These are phyloP conservation scores for Notamacropus eugenii DNA, from an alignment of 2,797 vertebrate genomes.

Conservation along the genomic window DNA sequence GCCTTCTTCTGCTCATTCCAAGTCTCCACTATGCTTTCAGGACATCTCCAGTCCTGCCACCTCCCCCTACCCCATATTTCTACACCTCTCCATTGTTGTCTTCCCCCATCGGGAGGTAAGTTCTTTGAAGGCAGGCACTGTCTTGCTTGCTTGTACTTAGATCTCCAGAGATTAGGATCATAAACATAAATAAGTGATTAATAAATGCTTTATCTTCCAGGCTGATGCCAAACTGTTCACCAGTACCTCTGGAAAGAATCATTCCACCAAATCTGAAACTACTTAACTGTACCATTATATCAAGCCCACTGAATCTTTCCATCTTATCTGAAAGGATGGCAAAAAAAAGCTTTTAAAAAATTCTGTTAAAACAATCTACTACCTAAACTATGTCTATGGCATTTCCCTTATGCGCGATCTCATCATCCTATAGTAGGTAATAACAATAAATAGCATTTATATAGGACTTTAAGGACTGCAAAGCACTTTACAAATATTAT, in stretches of 20 bases:
- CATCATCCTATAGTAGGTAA: neutral
- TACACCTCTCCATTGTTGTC: rapidly evolving
- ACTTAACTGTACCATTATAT: neutral
- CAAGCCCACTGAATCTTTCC: neutral
- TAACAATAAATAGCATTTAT: no score
- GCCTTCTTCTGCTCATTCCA: neutral
- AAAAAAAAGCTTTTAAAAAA: neutral
- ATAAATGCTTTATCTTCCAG: neutral
- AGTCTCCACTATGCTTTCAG: neutral
- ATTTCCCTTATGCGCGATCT: neutral
- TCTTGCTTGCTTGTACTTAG: neutral
- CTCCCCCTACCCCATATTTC: no score
- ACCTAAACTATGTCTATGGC: neutral
- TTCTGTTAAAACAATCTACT: neutral
- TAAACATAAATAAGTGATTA: neutral
- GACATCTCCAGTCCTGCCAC: neutral
- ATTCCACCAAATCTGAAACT: neutral
- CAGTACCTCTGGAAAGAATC: neutral
- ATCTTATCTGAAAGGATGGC: neutral
- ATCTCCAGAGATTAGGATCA: neutral
- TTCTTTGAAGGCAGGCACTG: neutral
- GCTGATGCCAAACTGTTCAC: neutral
- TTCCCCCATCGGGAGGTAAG: neutral
- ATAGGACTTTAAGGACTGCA: neutral
- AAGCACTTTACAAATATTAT: neutral